These are phyloP conservation scores for Lutraria lutraria DNA, from an alignment of 2,888 invertebrate genomes.

Conservation along the genomic window DNA sequence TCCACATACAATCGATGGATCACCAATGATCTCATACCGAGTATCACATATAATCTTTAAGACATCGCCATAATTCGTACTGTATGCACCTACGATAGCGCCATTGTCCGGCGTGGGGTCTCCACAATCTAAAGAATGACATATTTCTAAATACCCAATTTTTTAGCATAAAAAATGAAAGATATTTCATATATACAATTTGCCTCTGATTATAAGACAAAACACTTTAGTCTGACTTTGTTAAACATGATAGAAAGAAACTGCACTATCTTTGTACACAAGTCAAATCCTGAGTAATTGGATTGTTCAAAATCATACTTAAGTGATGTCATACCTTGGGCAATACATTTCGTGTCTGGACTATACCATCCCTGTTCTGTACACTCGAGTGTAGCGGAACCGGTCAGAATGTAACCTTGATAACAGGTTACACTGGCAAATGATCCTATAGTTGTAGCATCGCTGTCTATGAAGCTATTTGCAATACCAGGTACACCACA, in stretches of 20 bases:
- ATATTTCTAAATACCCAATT: too few relatives aligned
- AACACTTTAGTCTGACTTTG: too few relatives aligned
- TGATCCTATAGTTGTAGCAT: neutral
- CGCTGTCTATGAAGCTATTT: neutral
- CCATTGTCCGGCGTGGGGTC: constrained; percentile 13
- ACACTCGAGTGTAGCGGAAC: neutral
- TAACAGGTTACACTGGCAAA: neutral
- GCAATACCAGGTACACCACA: neutral
- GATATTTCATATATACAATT: too few relatives aligned
- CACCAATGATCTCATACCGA: neutral
- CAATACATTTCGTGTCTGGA: neutral
- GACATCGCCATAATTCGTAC: neutral
- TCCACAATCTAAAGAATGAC: constrained; percentile 9
- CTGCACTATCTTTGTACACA: too few relatives aligned
- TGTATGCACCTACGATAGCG: neutral
- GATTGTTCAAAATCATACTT: too few relatives aligned
- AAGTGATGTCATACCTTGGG: neutral
- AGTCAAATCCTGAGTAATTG: too few relatives aligned
- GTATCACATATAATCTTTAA: neutral
- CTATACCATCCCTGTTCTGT: constrained; percentile 8
- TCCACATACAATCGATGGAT: neutral
- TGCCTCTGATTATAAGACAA: too few relatives aligned
- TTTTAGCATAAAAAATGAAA: too few relatives aligned
- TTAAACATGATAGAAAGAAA: too few relatives aligned
- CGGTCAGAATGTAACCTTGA: neutral